Percentiles rank a stretch among this genome's conserved stretches.
phyloP scores from a whole-genome alignment of 1,140 invertebrate species.

The Ceratina calcarata region DNA sequence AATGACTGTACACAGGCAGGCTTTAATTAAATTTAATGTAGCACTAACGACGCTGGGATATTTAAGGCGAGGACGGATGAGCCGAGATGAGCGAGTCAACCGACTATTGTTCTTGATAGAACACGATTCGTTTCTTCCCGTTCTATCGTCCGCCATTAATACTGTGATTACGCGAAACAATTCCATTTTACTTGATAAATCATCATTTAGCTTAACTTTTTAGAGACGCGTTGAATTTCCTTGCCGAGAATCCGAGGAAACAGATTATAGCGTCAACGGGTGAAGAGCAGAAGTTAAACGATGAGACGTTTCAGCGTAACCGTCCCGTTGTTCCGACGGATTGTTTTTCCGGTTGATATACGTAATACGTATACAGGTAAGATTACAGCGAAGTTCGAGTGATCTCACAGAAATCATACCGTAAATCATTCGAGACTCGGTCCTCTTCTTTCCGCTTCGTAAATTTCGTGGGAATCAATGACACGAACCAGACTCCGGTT shows the following conservation, averaged over 20 bases:
- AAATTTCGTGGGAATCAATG: not conserved
- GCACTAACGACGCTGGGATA: not conserved
- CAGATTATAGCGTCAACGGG: no score
- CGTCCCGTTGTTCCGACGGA: not conserved
- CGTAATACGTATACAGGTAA: no score
- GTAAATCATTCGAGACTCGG: not conserved
- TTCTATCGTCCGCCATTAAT: no score
- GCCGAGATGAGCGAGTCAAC: not conserved
- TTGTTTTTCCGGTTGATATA: not conserved
- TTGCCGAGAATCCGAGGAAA: no score
- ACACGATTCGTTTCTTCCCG: not conserved
- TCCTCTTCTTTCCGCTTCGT: not conserved
- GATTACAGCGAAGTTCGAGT: not conserved
- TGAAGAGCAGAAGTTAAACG: not conserved
- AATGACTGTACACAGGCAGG: not conserved
- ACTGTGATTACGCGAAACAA: no score
- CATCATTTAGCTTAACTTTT: no score
- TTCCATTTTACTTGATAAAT: no score
- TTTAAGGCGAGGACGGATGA: not conserved
- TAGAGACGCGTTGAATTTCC: no score
- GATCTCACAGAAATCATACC: no score
- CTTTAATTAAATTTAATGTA: slow-evolving; percentile 51
- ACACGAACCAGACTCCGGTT: not conserved
- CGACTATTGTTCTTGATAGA: not conserved
- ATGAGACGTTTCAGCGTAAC: no score